These are phyloP conservation scores for Empis livida DNA, from an alignment of 2,888 invertebrate species.

Conservation along the genomic window DNA sequence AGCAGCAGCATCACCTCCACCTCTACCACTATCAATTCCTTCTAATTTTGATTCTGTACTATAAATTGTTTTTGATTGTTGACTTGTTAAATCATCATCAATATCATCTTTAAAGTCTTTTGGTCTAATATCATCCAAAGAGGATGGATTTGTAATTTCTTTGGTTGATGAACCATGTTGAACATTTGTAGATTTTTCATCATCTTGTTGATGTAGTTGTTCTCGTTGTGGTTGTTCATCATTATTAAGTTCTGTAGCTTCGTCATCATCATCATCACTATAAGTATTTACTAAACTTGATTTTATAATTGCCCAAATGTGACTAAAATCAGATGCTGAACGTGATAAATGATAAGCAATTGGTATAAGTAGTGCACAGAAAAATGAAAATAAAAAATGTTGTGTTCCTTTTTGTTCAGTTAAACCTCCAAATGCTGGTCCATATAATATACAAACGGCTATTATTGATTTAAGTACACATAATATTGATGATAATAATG, in stretches of 20 bases:
- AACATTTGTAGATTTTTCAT: conserved; percentile 9
- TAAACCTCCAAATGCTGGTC: conserved; percentile 77
- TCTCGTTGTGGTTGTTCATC: conserved; percentile 8
- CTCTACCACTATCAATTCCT: conserved; percentile 9
- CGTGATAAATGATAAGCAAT: conserved; percentile 87
- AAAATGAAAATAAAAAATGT: conserved; percentile 88
- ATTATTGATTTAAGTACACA: conserved; percentile 68
- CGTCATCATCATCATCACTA: conserved; percentile 52
- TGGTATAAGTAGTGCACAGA: conserved; percentile 78
- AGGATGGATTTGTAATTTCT: not conserved
- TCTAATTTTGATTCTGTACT: not conserved
- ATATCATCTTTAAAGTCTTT: no score
- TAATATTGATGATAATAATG: conserved; percentile 70
- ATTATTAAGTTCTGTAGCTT: conserved; percentile 7
- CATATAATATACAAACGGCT: conserved; percentile 68
- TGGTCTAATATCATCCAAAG: not conserved
- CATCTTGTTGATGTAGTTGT: not conserved
- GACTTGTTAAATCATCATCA: not conserved
- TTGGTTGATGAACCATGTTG: not conserved
- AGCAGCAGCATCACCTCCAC: conserved; percentile 10
- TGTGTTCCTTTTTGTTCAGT: conserved; percentile 74
- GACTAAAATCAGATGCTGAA: conserved; percentile 79
- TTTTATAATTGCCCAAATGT: conserved; percentile 78
- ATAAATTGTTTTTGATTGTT: not conserved
- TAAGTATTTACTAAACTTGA: conserved; percentile 57